Evolutionary conservation across 2,888 invertebrate genomes (phyloP).

Genomic region (Amaurobius ferox): DNA sequence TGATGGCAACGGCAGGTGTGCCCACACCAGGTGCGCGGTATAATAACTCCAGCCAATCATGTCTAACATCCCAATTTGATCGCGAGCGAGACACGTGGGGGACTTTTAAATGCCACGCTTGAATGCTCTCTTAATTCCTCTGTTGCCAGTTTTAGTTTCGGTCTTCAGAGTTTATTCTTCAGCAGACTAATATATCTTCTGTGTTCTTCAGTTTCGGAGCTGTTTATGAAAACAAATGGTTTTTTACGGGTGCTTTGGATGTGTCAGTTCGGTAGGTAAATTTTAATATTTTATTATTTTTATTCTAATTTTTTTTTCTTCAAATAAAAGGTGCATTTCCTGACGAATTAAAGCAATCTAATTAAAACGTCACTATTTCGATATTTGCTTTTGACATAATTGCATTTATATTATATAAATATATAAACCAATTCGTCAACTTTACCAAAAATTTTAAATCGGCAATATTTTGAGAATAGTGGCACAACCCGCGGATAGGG

Average conservation of each 20-base stretch:
- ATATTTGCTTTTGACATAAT: too few species aligned
- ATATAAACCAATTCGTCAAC: too few species aligned
- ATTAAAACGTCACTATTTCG: too few species aligned
- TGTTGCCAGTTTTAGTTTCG: not conserved
- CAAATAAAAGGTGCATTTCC: too few species aligned
- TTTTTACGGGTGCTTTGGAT: constrained; percentile 42
- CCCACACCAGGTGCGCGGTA: constrained; percentile 38
- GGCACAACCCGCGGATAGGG: too few species aligned
- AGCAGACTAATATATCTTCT: too few species aligned
- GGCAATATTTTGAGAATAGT: too few species aligned
- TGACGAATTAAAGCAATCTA: too few species aligned
- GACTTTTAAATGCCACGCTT: constrained; percentile 1
- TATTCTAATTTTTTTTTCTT: too few species aligned
- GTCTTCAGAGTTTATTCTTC: not conserved
- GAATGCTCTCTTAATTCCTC: not conserved
- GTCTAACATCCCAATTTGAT: not conserved
- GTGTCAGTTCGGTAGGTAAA: constrained; percentile 27
- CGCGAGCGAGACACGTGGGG: constrained; percentile 56
- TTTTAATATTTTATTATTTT: not conserved
- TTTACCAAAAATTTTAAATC: too few species aligned
- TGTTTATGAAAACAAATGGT: constrained; percentile 7
- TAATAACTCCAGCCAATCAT: constrained; percentile 33
- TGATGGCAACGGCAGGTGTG: constrained; percentile 41
- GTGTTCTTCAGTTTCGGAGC: not conserved
- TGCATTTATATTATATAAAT: too few species aligned